phyloP scores from a whole-genome alignment of 2,888 invertebrate species.

The Sturmia bella region DNA sequence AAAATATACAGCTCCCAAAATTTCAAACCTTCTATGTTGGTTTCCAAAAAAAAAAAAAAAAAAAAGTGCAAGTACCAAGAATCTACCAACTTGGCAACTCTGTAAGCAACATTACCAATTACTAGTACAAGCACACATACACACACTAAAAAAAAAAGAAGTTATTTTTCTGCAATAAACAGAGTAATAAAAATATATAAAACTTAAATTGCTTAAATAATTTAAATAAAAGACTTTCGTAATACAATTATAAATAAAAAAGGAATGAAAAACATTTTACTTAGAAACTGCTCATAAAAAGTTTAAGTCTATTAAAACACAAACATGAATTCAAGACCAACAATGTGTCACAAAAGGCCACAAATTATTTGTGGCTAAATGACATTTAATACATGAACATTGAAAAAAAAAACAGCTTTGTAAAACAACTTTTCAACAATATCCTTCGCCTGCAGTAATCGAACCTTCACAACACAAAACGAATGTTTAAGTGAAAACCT shows the following conservation, averaged over 20 bases:
- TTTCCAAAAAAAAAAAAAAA: no score
- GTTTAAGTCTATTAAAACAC: constrained; percentile 19
- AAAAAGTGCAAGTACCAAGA: no score
- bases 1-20: no score
- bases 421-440: no score
- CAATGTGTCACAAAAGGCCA: background rate
- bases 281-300: constrained; percentile 43
- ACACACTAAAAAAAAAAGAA: no score
- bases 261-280: background rate
- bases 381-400: background rate
- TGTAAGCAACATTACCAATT: constrained; percentile 32
- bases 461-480: background rate
- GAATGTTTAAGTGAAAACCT: constrained; percentile 31
- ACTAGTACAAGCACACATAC: constrained; percentile 3
- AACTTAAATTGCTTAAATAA: constrained; percentile 32
- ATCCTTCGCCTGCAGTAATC: no score
- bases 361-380: constrained; percentile 36
- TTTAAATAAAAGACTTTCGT: background rate
- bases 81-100: no score
- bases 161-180: no score
- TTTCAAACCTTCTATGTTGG: no score
- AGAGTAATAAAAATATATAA: no score
- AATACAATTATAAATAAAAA: background rate
- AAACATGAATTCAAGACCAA: no score
- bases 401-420: background rate